These are phyloP conservation scores for Sminthopsis crassicaudata DNA, from an alignment of 2,113 vertebrate genomes.

Conservation along the genomic window DNA sequence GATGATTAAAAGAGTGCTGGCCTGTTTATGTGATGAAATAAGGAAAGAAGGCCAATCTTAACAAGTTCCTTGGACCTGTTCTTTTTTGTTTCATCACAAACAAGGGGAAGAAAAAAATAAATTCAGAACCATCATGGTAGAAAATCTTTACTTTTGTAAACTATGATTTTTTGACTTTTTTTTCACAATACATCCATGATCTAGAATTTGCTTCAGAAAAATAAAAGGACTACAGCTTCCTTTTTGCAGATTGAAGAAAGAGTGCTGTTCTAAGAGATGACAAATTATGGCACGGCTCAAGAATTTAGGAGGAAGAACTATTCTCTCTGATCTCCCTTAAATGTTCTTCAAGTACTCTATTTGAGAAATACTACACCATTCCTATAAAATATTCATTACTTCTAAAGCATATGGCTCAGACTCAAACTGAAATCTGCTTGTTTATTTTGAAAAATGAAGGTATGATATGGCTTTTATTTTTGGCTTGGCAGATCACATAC, in stretches of 20 bases:
- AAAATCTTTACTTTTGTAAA: slow-evolving; percentile 48
- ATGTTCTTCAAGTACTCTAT: slow-evolving; percentile 6
- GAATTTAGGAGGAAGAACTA: slow-evolving; percentile 18
- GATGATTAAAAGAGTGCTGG: not conserved
- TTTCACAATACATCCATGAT: slow-evolving; percentile 3
- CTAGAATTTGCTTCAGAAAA: slow-evolving; percentile 19
- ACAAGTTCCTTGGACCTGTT: not conserved
- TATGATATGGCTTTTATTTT: slow-evolving; percentile 43
- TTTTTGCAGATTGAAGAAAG: slow-evolving; percentile 10
- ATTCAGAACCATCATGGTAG: not conserved
- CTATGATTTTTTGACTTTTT: not conserved
- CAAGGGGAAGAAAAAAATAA: slow-evolving; percentile 42
- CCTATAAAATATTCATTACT: not conserved
- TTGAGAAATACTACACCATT: slow-evolving; percentile 9
- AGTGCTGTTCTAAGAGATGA: not conserved
- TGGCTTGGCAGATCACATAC: slow-evolving; percentile 14
- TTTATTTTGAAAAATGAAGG: slow-evolving; percentile 14
- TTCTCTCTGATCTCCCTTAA: not conserved
- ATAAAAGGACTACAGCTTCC: not conserved
- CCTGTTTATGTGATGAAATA: slow-evolving; percentile 32
- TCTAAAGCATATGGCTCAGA: not conserved
- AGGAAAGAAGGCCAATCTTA: slow-evolving; percentile 11
- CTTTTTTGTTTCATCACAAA: slow-evolving; percentile 34
- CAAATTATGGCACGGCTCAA: slow-evolving; percentile 24
- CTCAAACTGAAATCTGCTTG: not conserved